These are phyloP conservation scores for Chitala chitala DNA, from an alignment of 2,113 vertebrate species.

Conservation along the genomic window DNA sequence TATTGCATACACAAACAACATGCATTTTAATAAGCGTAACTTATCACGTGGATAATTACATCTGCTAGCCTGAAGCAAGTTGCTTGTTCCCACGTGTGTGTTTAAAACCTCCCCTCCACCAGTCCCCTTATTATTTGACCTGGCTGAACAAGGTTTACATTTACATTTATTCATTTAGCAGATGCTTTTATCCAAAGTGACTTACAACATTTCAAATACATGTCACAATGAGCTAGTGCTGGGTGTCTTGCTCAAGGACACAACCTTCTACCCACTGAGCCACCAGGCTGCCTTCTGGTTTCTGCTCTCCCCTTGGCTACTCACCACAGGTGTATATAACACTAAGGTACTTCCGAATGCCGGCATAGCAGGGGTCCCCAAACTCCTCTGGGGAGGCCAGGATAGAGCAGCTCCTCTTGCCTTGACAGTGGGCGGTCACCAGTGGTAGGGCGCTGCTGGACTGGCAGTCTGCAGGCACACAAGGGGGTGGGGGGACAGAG, in stretches of 20 bases:
- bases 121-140: too few species aligned
- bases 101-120: too few species aligned
- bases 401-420: slow-evolving; percentile 73
- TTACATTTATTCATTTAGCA: too few species aligned
- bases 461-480: slow-evolving; percentile 67
- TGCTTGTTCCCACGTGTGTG: too few species aligned
- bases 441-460: slow-evolving; percentile 70
- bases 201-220: too few species aligned
- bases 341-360: slow-evolving; percentile 80
- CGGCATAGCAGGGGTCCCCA: slow-evolving; percentile 81
- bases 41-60: too few species aligned
- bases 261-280: too few species aligned
- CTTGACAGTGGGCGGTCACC: slow-evolving; percentile 74
- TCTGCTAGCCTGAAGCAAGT: too few species aligned
- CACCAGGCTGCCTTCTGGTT: too few species aligned
- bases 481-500: background rate
- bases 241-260: background rate
- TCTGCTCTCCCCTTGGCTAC: slow-evolving; percentile 29
- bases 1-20: background rate
- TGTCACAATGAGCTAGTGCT: too few species aligned
- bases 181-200: too few species aligned
- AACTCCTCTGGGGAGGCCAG: slow-evolving; percentile 76
- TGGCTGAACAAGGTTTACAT: too few species aligned
- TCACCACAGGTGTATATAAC: slow-evolving; percentile 87
- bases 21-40: background rate